Conservation (phyloP, 2,113 vertebrate genomes). For the Carlito syrichta region DNA sequence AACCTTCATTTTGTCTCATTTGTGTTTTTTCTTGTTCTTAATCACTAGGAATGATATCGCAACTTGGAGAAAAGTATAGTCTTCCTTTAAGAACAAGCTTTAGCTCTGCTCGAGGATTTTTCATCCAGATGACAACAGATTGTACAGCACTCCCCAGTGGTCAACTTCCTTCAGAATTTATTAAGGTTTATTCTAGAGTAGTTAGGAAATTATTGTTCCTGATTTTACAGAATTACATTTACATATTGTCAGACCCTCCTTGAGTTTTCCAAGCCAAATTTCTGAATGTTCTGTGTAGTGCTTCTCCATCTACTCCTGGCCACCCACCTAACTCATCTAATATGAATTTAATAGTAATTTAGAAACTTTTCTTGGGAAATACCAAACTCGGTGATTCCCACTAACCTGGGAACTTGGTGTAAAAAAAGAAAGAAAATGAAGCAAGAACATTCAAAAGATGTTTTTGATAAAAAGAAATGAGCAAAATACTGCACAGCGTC, state of each 20-base stretch:
- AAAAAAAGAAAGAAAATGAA: not conserved
- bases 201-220: slow-evolving; percentile 20
- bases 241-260: not conserved
- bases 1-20: not conserved
- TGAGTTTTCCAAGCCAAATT: not conserved
- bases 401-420: not conserved
- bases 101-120: slow-evolving; percentile 94
- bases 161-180: slow-evolving; percentile 92
- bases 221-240: not conserved
- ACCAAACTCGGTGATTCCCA: not conserved
- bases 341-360: not conserved
- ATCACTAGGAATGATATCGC: slow-evolving; percentile 89
- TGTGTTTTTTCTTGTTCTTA: slow-evolving; percentile 26
- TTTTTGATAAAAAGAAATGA: slow-evolving; percentile 28
- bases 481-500: not conserved
- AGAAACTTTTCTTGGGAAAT: not conserved
- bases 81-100: slow-evolving; percentile 95
- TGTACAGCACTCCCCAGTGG: slow-evolving; percentile 82
- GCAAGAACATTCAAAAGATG: not conserved
- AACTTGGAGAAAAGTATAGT: slow-evolving; percentile 89
- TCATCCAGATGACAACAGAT: slow-evolving; percentile 93
- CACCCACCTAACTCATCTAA: not conserved
- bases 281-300: not conserved
- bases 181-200: slow-evolving; percentile 88
- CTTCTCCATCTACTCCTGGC: not conserved